Evolutionary conservation across 2,797 vertebrate species (phyloP).

Genomic region (Ara ararauna): DNA sequence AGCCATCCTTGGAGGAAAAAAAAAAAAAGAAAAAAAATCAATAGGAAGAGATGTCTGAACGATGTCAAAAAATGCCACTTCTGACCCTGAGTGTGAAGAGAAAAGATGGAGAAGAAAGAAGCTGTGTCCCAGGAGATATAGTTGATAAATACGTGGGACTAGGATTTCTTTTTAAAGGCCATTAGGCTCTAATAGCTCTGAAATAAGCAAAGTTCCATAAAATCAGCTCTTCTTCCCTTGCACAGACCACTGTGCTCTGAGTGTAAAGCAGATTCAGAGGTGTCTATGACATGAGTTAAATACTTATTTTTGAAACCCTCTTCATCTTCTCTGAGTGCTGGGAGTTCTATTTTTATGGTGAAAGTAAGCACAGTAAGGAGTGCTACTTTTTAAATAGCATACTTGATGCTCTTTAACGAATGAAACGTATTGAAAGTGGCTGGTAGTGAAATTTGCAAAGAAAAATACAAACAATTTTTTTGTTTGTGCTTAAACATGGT

Average conservation of each 20-base stretch:
- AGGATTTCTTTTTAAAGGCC: slow-evolving; percentile 11
- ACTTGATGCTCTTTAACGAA: slow-evolving; percentile 28
- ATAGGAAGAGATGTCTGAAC: not conserved
- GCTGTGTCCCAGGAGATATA: not conserved
- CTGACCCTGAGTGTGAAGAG: not conserved
- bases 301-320: slow-evolving; percentile 28
- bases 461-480: slow-evolving; percentile 56
- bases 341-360: slow-evolving; percentile 48
- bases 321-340: not conserved
- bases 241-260: not conserved
- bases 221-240: not conserved
- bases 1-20: not conserved
- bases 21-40: not conserved
- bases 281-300: slow-evolving; percentile 45
- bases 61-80: not conserved
- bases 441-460: slow-evolving; percentile 23
- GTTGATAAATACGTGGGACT: slow-evolving; percentile 26
- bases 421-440: slow-evolving; percentile 32
- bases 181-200: slow-evolving; percentile 47
- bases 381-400: slow-evolving; percentile 35
- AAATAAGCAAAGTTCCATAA: not conserved
- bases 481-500: slow-evolving; percentile 40
- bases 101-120: slow-evolving; percentile 5
- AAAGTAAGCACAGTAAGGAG: slow-evolving; percentile 19
- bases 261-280: slow-evolving; percentile 1